Base-by-base conservation (phyloP, 2,113 vertebrate genomes). In the Plestiodon gilberti region DNA sequence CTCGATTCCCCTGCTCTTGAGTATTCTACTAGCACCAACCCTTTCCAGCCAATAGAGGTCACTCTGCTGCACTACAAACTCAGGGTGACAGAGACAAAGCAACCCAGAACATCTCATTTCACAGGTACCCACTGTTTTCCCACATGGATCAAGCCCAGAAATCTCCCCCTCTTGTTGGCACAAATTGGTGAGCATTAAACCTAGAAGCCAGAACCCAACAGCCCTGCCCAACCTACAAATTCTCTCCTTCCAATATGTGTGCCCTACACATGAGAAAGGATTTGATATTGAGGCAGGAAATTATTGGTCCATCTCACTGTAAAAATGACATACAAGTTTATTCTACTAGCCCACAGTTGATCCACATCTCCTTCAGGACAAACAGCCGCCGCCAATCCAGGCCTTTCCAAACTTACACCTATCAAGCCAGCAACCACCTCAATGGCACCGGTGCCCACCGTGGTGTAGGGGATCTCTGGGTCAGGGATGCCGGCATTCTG, bases 391-490 rank as follows among this genome's bases (percentile, higher is more conserved):
- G 35, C 9, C 57, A 35, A 52, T 28, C 57, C 70, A 48, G n/a
- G 48, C 52, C 6, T 35, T 18, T 28, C 30, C 69, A 55, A n/a
- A 95, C 97, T 97, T 94, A 98, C 98, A 92, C 98, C 98, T 0
- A 98, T 81, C 82, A 97, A 93, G 22, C 98, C 98, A 0, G 97
- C 96, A 40, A 98, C 71, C 69, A 99, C 96, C 91, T 99, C 98
- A 6, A 98, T 95, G 88, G 96, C 96, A 0, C 98, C 98, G 0
- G 98, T 98, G 87, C 97, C 98, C 82, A 98, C 96, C 0, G 98
- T 98, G 35, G 96, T 96, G 92, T 98, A 99, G 90, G 98, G 98
- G 70, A 98, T 97, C 82, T 97, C 91, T 70, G 96, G 93, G 4
- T 59, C 64, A 0, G 96, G 94, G 78, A 99, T 97, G 28, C 98